Percentiles rank a stretch among this genome's conserved stretches.
Evolutionary conservation across 2,797 vertebrate species (phyloP).

Genomic region (Argya squamiceps): DNA sequence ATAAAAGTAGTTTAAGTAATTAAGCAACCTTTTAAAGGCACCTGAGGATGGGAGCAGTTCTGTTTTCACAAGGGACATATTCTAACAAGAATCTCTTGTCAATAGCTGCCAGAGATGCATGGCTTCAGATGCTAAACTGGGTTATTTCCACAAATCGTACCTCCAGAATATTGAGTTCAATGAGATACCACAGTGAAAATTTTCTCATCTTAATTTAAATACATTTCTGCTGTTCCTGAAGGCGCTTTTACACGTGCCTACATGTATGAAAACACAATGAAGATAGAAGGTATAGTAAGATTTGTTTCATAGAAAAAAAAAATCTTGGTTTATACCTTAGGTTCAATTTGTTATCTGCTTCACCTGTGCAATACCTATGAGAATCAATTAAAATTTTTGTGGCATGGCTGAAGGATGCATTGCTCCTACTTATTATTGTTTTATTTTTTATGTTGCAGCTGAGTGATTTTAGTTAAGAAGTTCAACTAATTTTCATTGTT

Average conservation of each 20-base stretch:
- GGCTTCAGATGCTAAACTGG: background rate
- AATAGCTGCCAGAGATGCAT: background rate
- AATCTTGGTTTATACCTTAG: background rate
- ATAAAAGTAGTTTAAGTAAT: conserved; percentile 34
- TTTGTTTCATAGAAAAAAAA: background rate
- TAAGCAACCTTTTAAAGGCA: conserved; percentile 12
- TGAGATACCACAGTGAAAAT: background rate
- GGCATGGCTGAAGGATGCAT: background rate
- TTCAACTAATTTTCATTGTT: background rate
- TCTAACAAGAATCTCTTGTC: background rate
- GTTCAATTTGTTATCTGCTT: background rate
- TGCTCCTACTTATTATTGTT: background rate
- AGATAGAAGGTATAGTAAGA: background rate
- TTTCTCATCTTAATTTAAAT: background rate
- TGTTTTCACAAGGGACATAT: background rate
- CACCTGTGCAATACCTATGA: background rate
- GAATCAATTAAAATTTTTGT: background rate
- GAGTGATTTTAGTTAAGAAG: background rate
- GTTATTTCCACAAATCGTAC: background rate
- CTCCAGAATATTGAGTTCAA: background rate
- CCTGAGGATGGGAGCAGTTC: background rate
- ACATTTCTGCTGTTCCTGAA: background rate
- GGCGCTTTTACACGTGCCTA: background rate
- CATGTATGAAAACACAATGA: background rate
- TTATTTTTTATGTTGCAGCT: background rate